Percentiles rank a stretch among this genome's conserved stretches.
These are phyloP conservation scores for Platycercus adscitus DNA, from an alignment of 2,113 vertebrate species.

Conservation along the genomic window DNA sequence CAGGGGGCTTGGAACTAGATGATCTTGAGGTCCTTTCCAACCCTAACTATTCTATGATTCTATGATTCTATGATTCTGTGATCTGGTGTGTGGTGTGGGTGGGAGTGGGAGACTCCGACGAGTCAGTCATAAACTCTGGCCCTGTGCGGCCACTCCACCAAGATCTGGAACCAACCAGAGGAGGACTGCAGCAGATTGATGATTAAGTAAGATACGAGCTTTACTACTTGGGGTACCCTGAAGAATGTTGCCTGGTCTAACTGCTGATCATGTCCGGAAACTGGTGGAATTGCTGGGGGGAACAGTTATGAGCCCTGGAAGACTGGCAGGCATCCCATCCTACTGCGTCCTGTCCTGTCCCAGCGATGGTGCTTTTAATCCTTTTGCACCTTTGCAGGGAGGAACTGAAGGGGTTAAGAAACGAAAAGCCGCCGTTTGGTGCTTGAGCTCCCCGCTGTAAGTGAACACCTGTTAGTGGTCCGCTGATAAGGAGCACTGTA, in stretches of 20 bases:
- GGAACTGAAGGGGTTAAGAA: not conserved
- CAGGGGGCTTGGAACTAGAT: no score
- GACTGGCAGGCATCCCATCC: not conserved
- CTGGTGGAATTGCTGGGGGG: not conserved
- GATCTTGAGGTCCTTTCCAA: no score
- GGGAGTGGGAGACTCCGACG: not conserved
- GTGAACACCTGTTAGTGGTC: not conserved
- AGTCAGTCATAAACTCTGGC: not conserved
- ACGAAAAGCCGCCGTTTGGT: not conserved
- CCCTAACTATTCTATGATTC: no score
- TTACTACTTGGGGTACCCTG: not conserved
- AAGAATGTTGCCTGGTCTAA: not conserved
- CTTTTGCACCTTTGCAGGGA: not conserved
- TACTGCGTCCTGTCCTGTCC: not conserved
- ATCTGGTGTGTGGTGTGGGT: not conserved
- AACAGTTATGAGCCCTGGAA: not conserved
- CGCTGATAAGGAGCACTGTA: not conserved
- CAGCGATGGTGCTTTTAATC: not conserved
- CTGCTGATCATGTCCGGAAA: not conserved
- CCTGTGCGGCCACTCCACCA: accelerated
- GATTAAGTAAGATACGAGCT: not conserved
- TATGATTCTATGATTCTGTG: no score
- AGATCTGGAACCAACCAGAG: not conserved
- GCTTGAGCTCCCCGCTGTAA: not conserved
- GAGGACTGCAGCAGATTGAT: not conserved